Base-by-base conservation (phyloP, 2,113 vertebrate genomes). In the Pseudorasbora parva region DNA sequence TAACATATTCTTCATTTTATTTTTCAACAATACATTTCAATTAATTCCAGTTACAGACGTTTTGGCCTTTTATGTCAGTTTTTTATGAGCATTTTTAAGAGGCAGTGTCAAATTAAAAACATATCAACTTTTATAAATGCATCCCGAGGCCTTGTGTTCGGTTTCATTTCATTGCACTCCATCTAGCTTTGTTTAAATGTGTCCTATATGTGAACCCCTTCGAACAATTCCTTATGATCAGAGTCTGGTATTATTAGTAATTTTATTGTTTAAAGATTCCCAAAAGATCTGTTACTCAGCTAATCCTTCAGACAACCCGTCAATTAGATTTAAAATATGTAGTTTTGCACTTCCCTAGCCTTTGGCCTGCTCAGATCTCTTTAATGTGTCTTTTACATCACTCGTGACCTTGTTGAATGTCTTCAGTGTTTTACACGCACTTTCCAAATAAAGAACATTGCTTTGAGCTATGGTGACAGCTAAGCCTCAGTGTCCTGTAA, bases 401-500 rank as follows among this genome's bases (percentile, higher is more conserved):
- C 41, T 41, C 59, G 5, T 66, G 62, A 68, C 49, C 78, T 21
- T 25, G 30, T 41, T 75, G 45, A 79, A 27, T 47, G n/a, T 49
- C 43, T 17, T 37, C 78, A 19, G 23, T 30, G 56, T 57, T 15
- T 17, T 81, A 51, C 59, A 60, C 21, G 71, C 9, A n/a, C 69
- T 41, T 56, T 76, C 49, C 23, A 25, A 64, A 76, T 69, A 49
- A 81, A 77, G 78, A 76, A 68, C n/a, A 4, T 47, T 7, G 37
- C 56, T 51, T 71, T 68, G 66, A 73, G 73, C 41, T 69, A 8
- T 47, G 25, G 41, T 71, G 68, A 59, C 37, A 25, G 17, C 62
- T 62, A 82, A 23, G 47, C 69, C 8, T 45, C 56, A 14, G 19
- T 68, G 45, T 69, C 57, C 41, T 78, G 76, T 79, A 57, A 84